A percentile compares a stretch with the other conserved stretches of the same genome.
Conservation (phyloP, 2,888 invertebrate genomes). For the Neocrepidodera transversa region DNA sequence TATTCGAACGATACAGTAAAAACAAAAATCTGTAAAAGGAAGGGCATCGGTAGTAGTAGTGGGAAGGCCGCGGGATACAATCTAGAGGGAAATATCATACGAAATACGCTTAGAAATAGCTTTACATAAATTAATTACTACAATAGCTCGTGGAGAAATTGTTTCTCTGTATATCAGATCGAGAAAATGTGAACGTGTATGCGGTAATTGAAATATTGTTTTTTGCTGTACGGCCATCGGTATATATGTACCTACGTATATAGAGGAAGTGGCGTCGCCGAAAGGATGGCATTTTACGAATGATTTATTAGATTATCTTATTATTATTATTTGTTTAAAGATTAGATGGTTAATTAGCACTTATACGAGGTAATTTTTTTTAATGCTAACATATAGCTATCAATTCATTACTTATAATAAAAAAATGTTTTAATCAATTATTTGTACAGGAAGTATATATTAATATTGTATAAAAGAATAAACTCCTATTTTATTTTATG, state of each 20-base stretch:
- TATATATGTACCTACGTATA: too few relatives aligned
- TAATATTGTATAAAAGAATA: too few relatives aligned
- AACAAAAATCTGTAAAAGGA: too few relatives aligned
- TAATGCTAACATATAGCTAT: too few relatives aligned
- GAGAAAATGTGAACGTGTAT: constrained; percentile 8
- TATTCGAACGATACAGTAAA: background rate
- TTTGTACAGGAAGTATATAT: too few relatives aligned
- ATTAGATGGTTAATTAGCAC: too few relatives aligned
- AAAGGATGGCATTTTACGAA: constrained; percentile 3
- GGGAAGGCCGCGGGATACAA: constrained; percentile 42
- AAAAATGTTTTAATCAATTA: too few relatives aligned
- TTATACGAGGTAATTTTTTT: too few relatives aligned
- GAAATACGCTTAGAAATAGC: constrained; percentile 20
- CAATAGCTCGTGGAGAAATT: constrained; percentile 28
- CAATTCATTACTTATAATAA: too few relatives aligned
- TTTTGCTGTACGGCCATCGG: constrained; percentile 10
- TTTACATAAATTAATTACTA: constrained; percentile 30
- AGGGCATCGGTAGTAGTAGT: constrained; percentile 3
- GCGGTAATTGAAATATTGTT: constrained; percentile 25
- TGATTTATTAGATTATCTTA: too few relatives aligned
- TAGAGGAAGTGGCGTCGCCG: constrained; percentile 14
- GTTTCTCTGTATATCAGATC: constrained; percentile 28
- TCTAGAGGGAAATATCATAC: constrained; percentile 45
- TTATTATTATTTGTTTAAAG: too few relatives aligned
- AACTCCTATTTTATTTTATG: too few relatives aligned